Evolutionary conservation across 2,113 vertebrate genomes (phyloP), one percentile per base, ranked within the genome.

Genomic region (Vidua chalybeata): DNA sequence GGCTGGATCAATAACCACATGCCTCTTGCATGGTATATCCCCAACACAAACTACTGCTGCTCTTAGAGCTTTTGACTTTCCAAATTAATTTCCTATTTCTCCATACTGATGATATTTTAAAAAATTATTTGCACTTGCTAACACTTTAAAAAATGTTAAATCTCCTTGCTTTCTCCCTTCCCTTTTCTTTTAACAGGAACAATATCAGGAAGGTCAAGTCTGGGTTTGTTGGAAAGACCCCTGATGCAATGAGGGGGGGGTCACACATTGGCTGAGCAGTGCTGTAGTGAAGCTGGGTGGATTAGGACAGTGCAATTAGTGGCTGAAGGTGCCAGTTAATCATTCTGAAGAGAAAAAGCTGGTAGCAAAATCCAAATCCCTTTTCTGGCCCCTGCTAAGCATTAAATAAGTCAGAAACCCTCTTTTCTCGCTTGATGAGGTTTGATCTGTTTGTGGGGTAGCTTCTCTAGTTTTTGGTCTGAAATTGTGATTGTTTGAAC

Each of bases 191-290:
- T 68, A 69, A 64, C 13, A 56, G 84, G 76, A 87, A 95, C 91
- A 94, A 92, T 91, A 84, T 94, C 91, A 94, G 96, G 91, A 97
- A 96, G 94, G 89, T 89, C 84, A 89, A 79, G 95, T 96, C 96
- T 96, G 95, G 89, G 86, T 96, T 95, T 95, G 66, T 64, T 93
- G 77, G 45, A 87, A 89, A 89, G 91, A 95, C 87, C 89, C 86
- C 91, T 72, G 58, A 24, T 72, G 80, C 62, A 49, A 3, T 15
- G 15, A n/a, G n/a, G 35, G 35, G 35, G 41, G 86, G 81, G 37
- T 94, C 56, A 17, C 56, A 17, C 15, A 2, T 5, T 73, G 81
- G 45, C 68, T 79, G 77, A 90, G 91, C 73, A 63, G 19, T 61
- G 80, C 48, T 87, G 76, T 49, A 82, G 39, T 68, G 89, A 81